Percentiles rank a stretch among this genome's conserved stretches.
These are phyloP conservation scores for Danio tinwini DNA, from an alignment of 2,797 vertebrate species.

Conservation along the genomic window DNA sequence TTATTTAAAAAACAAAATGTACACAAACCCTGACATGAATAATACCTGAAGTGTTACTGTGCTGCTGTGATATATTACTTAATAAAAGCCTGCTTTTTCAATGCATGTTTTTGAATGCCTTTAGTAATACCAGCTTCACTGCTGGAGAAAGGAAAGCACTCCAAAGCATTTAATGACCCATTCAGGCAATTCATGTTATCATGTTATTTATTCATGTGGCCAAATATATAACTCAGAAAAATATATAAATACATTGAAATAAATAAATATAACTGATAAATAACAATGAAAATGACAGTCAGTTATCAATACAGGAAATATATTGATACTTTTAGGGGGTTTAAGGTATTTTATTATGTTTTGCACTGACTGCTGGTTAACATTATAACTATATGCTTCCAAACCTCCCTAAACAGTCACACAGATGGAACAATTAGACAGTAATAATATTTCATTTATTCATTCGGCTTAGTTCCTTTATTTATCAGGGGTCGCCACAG, in stretches of 20 bases:
- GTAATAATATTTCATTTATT: background rate
- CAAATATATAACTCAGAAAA: conserved; percentile 8
- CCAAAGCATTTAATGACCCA: conserved; percentile 40
- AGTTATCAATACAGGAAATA: background rate
- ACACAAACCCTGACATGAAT: conserved; percentile 16
- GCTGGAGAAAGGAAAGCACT: background rate
- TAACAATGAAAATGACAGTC: background rate
- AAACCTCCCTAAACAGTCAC: conserved; percentile 1
- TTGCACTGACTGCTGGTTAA: conserved; percentile 14
- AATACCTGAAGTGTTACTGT: conserved; percentile 28
- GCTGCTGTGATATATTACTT: conserved; percentile 26
- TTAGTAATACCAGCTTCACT: conserved; percentile 9
- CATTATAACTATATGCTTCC: conserved; percentile 3
- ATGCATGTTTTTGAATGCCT: conserved; percentile 33
- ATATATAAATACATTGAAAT: background rate
- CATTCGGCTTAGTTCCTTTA: too few species aligned
- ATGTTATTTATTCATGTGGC: too few species aligned
- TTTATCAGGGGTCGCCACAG: too few species aligned
- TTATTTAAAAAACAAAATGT: background rate
- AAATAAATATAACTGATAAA: background rate
- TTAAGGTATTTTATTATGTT: background rate
- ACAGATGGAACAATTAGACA: conserved; percentile 17
- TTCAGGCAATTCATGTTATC: conserved; percentile 16
- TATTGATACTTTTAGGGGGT: background rate
- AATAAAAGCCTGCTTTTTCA: conserved; percentile 47